Conservation (phyloP, 2,113 vertebrate species). For the Halichoerus grypus region DNA sequence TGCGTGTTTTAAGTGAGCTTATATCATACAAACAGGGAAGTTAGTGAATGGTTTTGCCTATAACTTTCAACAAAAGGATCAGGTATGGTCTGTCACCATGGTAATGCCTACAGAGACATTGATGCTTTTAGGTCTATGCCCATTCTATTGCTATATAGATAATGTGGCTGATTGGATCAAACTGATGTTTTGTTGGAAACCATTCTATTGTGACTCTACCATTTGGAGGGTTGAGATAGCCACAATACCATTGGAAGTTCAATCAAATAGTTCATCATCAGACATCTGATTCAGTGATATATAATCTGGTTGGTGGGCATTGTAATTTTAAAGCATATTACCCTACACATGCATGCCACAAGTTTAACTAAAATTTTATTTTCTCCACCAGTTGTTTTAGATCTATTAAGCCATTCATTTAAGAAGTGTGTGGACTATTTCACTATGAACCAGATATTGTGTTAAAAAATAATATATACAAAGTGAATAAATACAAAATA, state of each 20-base stretch:
- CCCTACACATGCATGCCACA: neutral
- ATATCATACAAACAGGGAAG: neutral
- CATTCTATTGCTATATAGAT: neutral
- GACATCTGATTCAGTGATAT: neutral
- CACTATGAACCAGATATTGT: neutral
- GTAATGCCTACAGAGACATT: conserved; percentile 31
- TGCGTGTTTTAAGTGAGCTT: neutral
- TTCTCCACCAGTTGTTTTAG: neutral
- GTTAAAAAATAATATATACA: neutral
- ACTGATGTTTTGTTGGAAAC: neutral
- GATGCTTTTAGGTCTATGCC: neutral
- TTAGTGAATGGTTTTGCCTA: conserved; percentile 12
- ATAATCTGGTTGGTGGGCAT: neutral
- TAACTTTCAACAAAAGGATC: neutral
- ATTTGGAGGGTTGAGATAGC: neutral
- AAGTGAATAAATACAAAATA: neutral
- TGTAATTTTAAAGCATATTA: conserved; percentile 43
- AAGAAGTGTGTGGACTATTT: neutral
- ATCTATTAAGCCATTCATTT: conserved; percentile 3
- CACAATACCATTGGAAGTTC: neutral
- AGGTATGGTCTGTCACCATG: neutral
- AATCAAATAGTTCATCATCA: neutral
- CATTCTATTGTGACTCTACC: neutral
- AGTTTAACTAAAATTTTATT: conserved; percentile 12
- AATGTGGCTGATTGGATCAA: neutral